Percentiles rank a stretch among this genome's conserved stretches.
These are phyloP conservation scores for Channa argus DNA, from an alignment of 2,113 vertebrate genomes.

Conservation along the genomic window DNA sequence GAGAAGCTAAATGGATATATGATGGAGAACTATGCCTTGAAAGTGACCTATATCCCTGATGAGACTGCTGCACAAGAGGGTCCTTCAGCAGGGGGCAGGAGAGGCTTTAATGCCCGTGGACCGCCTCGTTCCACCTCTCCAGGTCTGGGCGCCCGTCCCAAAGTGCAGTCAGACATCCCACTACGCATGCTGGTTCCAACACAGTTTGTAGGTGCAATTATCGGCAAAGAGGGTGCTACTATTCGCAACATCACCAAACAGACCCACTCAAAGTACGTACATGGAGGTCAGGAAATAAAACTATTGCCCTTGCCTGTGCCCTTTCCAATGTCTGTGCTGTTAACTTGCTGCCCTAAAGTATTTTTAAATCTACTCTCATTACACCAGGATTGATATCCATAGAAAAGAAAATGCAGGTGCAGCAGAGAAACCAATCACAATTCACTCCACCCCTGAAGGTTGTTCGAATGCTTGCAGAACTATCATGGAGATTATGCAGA, in stretches of 20 bases:
- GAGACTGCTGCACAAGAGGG: slow-evolving; percentile 86
- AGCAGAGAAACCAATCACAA: slow-evolving; percentile 97
- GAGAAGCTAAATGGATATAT: slow-evolving; percentile 97
- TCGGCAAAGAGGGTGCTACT: slow-evolving; percentile 97
- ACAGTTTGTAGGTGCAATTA: slow-evolving; percentile 97
- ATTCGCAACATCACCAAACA: slow-evolving; percentile 99
- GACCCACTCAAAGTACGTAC: slow-evolving; percentile 96
- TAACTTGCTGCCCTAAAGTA: not conserved
- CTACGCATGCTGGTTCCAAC: slow-evolving; percentile 95
- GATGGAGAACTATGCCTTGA: slow-evolving; percentile 94
- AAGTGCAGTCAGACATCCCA: slow-evolving; percentile 92
- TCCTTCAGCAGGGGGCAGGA: slow-evolving; percentile 82
- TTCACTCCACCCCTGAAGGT: slow-evolving; percentile 96
- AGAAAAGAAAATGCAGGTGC: slow-evolving; percentile 98
- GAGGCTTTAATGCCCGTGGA: slow-evolving; percentile 89
- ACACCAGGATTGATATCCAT: slow-evolving; percentile 94
- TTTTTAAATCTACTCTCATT: not conserved
- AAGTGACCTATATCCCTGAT: slow-evolving; percentile 97
- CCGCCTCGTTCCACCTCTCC: slow-evolving; percentile 92
- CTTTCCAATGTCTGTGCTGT: not conserved
- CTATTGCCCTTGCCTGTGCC: not conserved
- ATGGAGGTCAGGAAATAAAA: slow-evolving; percentile 21
- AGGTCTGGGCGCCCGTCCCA: slow-evolving; percentile 87
- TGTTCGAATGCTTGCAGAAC: slow-evolving; percentile 94
- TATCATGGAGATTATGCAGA: slow-evolving; percentile 99